phyloP scores from a whole-genome alignment of 2,888 invertebrate species.

The Ptilodon capucinus region DNA sequence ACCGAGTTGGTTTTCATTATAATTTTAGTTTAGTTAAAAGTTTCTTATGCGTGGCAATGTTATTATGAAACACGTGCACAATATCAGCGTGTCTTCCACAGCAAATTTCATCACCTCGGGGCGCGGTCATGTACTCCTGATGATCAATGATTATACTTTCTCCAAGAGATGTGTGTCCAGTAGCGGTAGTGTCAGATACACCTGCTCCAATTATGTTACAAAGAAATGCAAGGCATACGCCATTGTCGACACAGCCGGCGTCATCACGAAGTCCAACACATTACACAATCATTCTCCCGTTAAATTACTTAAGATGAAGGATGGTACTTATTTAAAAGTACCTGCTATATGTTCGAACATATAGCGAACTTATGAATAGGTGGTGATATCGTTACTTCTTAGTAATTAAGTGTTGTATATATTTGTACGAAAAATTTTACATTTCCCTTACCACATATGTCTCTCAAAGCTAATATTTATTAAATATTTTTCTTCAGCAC shows the following conservation, averaged over 20 bases:
- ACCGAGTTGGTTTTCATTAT: too few species aligned
- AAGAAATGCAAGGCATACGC: conserved; percentile 34
- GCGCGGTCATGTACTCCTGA: conserved; percentile 24
- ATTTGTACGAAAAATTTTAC: too few species aligned
- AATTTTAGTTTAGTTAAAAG: too few species aligned
- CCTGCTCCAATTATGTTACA: conserved; percentile 33
- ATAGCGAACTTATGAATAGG: too few species aligned
- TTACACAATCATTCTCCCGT: conserved; percentile 28
- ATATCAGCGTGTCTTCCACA: too few species aligned
- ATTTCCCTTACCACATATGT: too few species aligned
- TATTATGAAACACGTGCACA: too few species aligned
- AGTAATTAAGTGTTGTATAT: too few species aligned
- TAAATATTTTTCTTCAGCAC: neutral
- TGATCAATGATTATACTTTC: conserved; percentile 34
- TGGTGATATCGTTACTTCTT: too few species aligned
- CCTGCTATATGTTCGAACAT: too few species aligned
- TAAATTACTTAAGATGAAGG: conserved; percentile 5
- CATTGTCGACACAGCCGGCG: conserved; percentile 18
- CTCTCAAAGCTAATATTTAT: too few species aligned
- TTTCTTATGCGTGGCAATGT: too few species aligned
- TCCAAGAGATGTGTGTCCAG: conserved; percentile 17
- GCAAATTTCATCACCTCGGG: conserved; percentile 18
- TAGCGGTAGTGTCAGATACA: conserved; percentile 33
- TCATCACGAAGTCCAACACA: conserved; percentile 7
- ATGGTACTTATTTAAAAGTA: conserved; percentile 12